A percentile compares a stretch with the other conserved stretches of the same genome.
Evolutionary conservation across 2,797 vertebrate species (phyloP).

Genomic region (Chromobotia macracanthus): DNA sequence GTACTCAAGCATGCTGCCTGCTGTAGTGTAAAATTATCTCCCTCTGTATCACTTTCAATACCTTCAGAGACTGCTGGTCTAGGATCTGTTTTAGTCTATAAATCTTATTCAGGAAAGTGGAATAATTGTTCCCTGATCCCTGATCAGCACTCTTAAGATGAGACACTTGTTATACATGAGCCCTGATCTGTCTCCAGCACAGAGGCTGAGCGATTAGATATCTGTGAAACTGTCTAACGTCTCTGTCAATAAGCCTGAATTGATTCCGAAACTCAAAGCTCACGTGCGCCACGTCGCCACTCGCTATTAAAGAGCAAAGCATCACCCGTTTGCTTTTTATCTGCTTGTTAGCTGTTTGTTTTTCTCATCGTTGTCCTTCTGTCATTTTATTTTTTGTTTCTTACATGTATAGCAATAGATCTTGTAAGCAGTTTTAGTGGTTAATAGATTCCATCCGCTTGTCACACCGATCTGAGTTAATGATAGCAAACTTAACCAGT

Average conservation of each 20-base stretch:
- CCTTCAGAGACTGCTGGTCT: constrained; percentile 19
- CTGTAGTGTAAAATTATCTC: constrained; percentile 38
- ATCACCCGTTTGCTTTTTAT: too few relatives aligned
- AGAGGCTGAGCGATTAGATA: constrained; percentile 48
- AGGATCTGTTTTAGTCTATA: neutral
- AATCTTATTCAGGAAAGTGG: neutral
- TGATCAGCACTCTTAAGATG: neutral
- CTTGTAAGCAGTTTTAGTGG: neutral
- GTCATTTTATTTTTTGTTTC: constrained; percentile 6
- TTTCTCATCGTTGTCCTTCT: neutral
- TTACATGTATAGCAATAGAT: neutral
- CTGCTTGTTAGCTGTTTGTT: neutral
- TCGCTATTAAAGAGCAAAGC: neutral
- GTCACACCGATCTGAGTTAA: neutral
- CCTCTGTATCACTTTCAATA: constrained; percentile 35
- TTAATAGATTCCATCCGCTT: neutral
- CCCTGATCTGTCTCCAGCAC: constrained; percentile 58
- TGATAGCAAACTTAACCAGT: neutral
- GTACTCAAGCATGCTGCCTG: constrained; percentile 17
- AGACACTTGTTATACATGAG: constrained; percentile 1
- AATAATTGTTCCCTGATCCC: too few relatives aligned
- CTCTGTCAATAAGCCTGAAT: constrained; percentile 66
- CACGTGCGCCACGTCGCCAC: constrained; percentile 48
- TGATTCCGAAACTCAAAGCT: constrained; percentile 54
- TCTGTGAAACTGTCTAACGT: constrained; percentile 65